Conservation (phyloP, 2,888 invertebrate species). For the Tanytarsus gracilentus region DNA sequence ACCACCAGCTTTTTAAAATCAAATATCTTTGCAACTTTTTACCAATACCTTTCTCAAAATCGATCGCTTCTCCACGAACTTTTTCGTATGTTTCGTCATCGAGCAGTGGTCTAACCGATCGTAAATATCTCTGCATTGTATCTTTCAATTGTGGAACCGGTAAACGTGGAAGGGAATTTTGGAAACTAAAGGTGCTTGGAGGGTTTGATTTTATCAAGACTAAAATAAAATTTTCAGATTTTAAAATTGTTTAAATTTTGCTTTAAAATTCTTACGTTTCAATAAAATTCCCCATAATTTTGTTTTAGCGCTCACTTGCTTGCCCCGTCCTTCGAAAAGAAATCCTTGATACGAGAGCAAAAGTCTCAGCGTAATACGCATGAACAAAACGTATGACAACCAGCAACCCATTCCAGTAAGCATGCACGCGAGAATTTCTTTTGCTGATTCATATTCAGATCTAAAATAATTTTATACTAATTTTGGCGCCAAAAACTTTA, state of each 20-base stretch:
- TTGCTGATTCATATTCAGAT: too few relatives aligned
- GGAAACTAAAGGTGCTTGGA: constrained; percentile 84
- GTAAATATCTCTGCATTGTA: constrained; percentile 74
- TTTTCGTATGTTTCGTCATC: constrained; percentile 66
- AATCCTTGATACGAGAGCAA: constrained; percentile 95
- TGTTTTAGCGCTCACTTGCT: constrained; percentile 50
- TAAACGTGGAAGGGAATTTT: constrained; percentile 80
- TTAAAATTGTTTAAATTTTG: neutral
- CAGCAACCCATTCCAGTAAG: constrained; percentile 70
- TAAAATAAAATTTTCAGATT: neutral
- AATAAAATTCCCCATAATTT: constrained; percentile 76
- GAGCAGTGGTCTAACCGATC: constrained; percentile 75
- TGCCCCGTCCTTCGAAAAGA: constrained; percentile 91
- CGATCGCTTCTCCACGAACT: constrained; percentile 65
- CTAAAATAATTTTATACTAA: too few relatives aligned
- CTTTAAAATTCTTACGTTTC: constrained; percentile 41
- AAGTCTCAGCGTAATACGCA: constrained; percentile 79
- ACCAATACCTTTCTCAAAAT: constrained; percentile 74
- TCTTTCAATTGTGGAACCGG: constrained; percentile 74
- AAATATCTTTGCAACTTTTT: constrained; percentile 84
- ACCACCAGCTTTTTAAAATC: constrained; percentile 83
- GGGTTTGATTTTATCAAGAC: constrained; percentile 72
- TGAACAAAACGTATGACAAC: constrained; percentile 73
- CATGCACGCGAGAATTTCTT: constrained; percentile 64
- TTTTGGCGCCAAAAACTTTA: too few relatives aligned